phyloP scores from a whole-genome alignment of 1,140 invertebrate genomes.

The Ptiloglossa arizonensis region DNA sequence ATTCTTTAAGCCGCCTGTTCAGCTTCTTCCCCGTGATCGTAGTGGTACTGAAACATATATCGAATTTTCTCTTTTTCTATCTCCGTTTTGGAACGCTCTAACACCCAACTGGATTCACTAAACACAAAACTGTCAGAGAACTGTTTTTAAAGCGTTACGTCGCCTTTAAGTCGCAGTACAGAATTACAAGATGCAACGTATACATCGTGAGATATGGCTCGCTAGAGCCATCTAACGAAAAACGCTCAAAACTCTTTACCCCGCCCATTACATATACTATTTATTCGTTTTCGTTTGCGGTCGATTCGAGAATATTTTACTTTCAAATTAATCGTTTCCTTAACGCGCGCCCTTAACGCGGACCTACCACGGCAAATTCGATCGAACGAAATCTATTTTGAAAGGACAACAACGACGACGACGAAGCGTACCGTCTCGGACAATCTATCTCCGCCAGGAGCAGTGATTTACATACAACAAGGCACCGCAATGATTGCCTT shows the following conservation, averaged over 20 bases:
- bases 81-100: too few species aligned
- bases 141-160: too few species aligned
- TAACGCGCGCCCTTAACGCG: not conserved
- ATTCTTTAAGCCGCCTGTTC: too few species aligned
- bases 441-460: slow-evolving; percentile 59
- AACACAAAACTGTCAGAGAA: too few species aligned
- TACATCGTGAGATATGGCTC: too few species aligned
- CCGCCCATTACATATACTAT: not conserved
- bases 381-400: slow-evolving; percentile 46
- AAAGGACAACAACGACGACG: slow-evolving; percentile 15
- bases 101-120: too few species aligned
- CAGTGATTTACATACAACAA: slow-evolving; percentile 69
- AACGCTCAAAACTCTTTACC: not conserved
- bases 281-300: not conserved
- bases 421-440: slow-evolving; percentile 29
- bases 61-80: too few species aligned
- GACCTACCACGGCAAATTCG: slow-evolving; percentile 14
- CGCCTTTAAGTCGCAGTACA: too few species aligned
- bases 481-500: slow-evolving; percentile 67
- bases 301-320: not conserved
- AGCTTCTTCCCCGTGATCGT: too few species aligned
- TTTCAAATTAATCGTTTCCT: slow-evolving; percentile 9
- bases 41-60: too few species aligned
- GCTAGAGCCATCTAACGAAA: too few species aligned
- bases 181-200: too few species aligned